Percentiles rank a stretch among this genome's conserved stretches.
phyloP scores from a whole-genome alignment of 2,888 invertebrate species.

The Drosophila barbarae region DNA sequence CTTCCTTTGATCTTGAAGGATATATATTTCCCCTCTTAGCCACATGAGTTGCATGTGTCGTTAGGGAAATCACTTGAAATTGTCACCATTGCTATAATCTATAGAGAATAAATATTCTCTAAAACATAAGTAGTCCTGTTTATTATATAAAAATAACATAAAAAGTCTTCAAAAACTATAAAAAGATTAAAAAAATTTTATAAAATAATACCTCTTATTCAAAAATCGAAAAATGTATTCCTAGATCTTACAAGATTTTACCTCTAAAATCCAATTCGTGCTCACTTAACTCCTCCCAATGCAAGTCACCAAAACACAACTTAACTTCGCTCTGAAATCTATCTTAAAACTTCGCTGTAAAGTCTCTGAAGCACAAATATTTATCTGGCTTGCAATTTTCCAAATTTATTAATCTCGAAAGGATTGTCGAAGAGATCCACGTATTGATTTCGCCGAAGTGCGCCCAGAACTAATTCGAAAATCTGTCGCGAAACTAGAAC shows the following conservation, averaged over 20 bases:
- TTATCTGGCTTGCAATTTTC: slow-evolving; percentile 4
- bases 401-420: slow-evolving; percentile 26
- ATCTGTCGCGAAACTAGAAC: slow-evolving; percentile 58
- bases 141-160: not conserved
- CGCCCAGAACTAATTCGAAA: slow-evolving; percentile 48
- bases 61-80: not conserved
- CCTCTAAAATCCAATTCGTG: not conserved
- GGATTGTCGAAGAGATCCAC: slow-evolving; percentile 22
- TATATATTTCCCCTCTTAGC: not conserved
- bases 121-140: no score
- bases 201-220: fast-evolving
- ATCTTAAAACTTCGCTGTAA: slow-evolving; percentile 7
- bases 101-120: not conserved
- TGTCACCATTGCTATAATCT: not conserved
- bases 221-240: not conserved
- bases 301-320: slow-evolving; percentile 27
- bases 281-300: not conserved
- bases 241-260: not conserved
- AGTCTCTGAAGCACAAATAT: slow-evolving; percentile 11
- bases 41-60: slow-evolving; percentile 32
- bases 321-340: slow-evolving; percentile 8
- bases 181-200: not conserved
- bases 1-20: slow-evolving; percentile 35
- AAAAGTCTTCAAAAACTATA: no score
- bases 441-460: slow-evolving; percentile 27